Percentiles rank a stretch among this genome's conserved stretches.
Evolutionary conservation across 2,797 vertebrate genomes (phyloP).

Genomic region (Alca torda): DNA sequence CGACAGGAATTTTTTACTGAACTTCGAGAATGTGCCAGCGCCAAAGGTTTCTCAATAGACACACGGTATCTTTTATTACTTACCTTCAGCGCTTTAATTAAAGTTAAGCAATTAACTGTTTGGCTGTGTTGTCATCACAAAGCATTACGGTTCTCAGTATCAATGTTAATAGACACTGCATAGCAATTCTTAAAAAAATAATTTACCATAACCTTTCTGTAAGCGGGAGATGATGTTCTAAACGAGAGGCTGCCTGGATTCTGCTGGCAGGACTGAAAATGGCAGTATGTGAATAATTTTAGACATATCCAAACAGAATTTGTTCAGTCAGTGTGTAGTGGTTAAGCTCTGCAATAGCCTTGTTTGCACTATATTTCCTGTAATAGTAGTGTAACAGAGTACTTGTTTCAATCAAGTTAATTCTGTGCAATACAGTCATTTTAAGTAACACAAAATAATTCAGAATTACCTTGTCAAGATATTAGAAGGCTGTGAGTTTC

Average conservation of each 20-base stretch:
- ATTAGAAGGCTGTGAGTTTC: not conserved
- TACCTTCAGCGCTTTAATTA: not conserved
- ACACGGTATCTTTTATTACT: conserved; percentile 79
- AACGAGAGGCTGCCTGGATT: not conserved
- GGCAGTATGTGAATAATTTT: not conserved
- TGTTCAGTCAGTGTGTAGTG: not conserved
- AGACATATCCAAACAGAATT: not conserved
- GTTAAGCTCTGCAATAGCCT: not conserved
- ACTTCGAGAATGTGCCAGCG: conserved; percentile 83
- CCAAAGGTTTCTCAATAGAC: conserved; percentile 86
- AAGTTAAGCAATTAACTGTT: not conserved
- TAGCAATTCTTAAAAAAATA: not conserved
- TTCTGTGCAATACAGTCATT: not conserved
- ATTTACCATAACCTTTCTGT: not conserved
- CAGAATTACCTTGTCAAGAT: not conserved
- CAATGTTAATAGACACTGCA: not conserved
- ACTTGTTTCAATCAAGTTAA: not conserved
- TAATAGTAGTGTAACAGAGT: not conserved
- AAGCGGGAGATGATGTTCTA: not conserved
- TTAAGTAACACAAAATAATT: not conserved
- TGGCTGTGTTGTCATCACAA: not conserved
- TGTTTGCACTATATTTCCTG: not conserved
- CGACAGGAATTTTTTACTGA: conserved; percentile 89
- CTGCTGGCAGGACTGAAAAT: not conserved
- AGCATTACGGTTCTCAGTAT: not conserved